A percentile compares a stretch with the other conserved stretches of the same genome.
Conservation (phyloP, 2,888 invertebrate species). For the Nomada hirtipes region DNA sequence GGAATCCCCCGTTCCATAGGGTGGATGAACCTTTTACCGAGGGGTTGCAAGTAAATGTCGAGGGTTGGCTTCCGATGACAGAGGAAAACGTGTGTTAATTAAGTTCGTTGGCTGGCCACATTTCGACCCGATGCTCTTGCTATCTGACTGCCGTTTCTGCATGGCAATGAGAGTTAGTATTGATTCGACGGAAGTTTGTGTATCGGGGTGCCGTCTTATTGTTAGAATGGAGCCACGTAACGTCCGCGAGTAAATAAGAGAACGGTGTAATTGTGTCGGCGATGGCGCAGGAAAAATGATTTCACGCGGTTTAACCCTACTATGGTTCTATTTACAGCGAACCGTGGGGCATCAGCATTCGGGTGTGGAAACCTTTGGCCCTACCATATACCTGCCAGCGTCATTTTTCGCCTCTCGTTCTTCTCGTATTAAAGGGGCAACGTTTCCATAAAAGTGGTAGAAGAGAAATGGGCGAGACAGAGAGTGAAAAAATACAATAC, state of each 20-base stretch:
- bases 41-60: neutral
- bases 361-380: constrained; percentile 31
- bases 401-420: constrained; percentile 46
- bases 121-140: neutral
- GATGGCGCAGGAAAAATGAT: constrained; percentile 13
- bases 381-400: constrained; percentile 36
- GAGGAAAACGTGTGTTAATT: neutral
- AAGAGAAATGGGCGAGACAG: too few relatives aligned
- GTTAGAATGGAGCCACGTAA: constrained; percentile 19
- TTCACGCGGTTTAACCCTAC: neutral
- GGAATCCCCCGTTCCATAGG: constrained; percentile 3
- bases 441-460: constrained; percentile 19
- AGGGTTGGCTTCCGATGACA: neutral
- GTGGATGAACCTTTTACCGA: constrained; percentile 3
- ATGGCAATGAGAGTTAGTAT: neutral
- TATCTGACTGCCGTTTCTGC: neutral
- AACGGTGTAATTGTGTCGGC: constrained; percentile 15
- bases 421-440: constrained; percentile 47
- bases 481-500: constrained; percentile 19
- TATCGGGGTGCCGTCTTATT: neutral
- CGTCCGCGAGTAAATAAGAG: neutral
- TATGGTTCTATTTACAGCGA: constrained; percentile 44
- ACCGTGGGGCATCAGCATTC: constrained; percentile 45
- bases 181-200: neutral
- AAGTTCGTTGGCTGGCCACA: too few relatives aligned